A percentile compares a stretch with the other conserved stretches of the same genome.
Conservation (phyloP, 2,113 vertebrate genomes). For the Catharus minimus region DNA sequence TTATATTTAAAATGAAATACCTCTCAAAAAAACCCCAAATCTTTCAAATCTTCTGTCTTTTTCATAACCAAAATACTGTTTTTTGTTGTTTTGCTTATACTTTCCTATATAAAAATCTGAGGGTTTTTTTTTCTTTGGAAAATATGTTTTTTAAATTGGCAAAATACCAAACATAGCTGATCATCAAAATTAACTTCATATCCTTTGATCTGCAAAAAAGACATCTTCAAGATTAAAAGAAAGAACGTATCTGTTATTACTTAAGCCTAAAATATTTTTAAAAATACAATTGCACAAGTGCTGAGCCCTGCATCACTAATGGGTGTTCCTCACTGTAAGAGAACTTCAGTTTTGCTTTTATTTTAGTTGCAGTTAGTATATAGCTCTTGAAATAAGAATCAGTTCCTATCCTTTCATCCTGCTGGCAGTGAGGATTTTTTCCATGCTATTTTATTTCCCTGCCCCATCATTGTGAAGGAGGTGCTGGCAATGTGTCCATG, state of each 20-base stretch:
- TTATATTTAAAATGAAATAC: not conserved
- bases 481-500: not conserved
- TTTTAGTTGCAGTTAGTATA: not conserved
- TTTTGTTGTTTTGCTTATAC: not conserved
- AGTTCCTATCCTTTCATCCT: not conserved
- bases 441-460: not conserved
- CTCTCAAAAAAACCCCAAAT: rapidly evolving
- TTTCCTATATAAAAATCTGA: not conserved
- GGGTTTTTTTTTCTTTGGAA: not conserved
- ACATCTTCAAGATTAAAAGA: not conserved
- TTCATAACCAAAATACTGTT: not conserved
- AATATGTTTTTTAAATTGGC: not conserved
- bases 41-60: not conserved
- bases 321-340: not conserved
- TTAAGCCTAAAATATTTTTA: not conserved
- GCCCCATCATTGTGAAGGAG: not conserved
- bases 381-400: not conserved
- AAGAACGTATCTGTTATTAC: not conserved
- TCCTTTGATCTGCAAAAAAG: not conserved
- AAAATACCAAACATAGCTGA: not conserved
- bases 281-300: not conserved
- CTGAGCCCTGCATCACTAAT: not conserved
- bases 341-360: not conserved
- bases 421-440: not conserved
- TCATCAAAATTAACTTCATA: not conserved